phyloP scores from a whole-genome alignment of 2,113 vertebrate genomes.

The Zonotrichia leucophrys region DNA sequence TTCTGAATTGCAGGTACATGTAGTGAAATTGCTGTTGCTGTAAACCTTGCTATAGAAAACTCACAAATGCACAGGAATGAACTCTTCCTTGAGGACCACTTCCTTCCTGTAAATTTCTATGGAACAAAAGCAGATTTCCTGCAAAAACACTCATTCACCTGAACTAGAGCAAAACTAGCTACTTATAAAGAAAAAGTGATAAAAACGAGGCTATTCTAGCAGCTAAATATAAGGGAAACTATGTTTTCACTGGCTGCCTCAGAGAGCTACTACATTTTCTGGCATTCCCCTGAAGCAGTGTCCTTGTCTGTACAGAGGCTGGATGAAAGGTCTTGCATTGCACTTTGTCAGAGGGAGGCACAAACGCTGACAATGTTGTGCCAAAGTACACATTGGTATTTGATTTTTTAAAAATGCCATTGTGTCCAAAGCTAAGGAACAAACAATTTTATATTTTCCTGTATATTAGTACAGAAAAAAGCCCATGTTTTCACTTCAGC shows the following conservation, averaged over 20 bases:
- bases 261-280: background rate
- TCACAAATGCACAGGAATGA: background rate
- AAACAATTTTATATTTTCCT: constrained; percentile 12
- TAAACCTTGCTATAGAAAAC: background rate
- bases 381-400: constrained; percentile 34
- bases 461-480: background rate
- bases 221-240: background rate
- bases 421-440: background rate
- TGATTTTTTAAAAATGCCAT: background rate
- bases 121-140: constrained; percentile 2
- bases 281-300: background rate
- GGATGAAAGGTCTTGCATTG: background rate
- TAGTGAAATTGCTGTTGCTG: background rate
- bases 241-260: background rate
- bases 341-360: background rate
- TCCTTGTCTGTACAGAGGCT: background rate
- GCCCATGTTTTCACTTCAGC: background rate
- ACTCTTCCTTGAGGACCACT: background rate
- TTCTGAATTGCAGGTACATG: background rate
- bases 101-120: background rate
- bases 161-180: background rate
- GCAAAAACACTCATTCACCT: background rate
- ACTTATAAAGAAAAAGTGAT: background rate
- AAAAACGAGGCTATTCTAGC: background rate
- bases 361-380: background rate